Evolutionary conservation across 92 coral and sea anemone species (phyloP).

Genomic region (Heliopora coerulea): DNA sequence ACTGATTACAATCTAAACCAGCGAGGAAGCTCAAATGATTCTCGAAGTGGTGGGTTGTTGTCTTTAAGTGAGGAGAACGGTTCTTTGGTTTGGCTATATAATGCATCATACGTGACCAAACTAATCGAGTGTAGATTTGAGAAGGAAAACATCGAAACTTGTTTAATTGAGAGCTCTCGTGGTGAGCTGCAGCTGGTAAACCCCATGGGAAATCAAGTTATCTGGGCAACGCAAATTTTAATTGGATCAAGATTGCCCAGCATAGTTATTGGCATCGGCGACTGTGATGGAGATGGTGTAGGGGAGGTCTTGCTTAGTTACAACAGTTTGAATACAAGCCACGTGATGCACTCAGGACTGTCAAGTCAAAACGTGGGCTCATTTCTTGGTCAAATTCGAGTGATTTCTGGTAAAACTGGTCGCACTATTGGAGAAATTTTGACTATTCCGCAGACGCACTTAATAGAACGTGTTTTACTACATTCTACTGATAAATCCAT

Average conservation of each 20-base stretch:
- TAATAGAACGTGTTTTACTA: conserved; percentile 21
- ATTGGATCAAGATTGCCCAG: conserved; percentile 31
- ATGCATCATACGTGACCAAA: conserved; percentile 22
- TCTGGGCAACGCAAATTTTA: conserved; percentile 30
- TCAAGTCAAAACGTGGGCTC: neutral
- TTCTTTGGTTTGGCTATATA: conserved; percentile 15
- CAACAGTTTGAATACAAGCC: neutral
- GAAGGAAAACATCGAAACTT: conserved; percentile 6
- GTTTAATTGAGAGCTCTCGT: conserved; percentile 30
- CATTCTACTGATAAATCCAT: conserved; percentile 23
- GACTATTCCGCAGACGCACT: conserved; percentile 29
- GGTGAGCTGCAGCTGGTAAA: conserved; percentile 26
- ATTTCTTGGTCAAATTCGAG: conserved; percentile 11
- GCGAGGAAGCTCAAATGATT: neutral
- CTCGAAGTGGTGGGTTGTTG: conserved; percentile 9
- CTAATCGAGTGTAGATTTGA: conserved; percentile 16
- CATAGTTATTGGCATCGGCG: conserved; percentile 22
- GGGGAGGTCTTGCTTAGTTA: conserved; percentile 24
- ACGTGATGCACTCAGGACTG: neutral
- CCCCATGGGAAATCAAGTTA: conserved; percentile 15
- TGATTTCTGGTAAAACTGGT: conserved; percentile 37
- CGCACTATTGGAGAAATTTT: conserved; percentile 8
- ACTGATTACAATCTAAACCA: neutral
- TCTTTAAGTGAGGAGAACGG: conserved; percentile 30
- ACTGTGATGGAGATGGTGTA: conserved; percentile 39